Evolutionary conservation across 2,797 vertebrate species (phyloP).

Genomic region (Vireo griseus): DNA sequence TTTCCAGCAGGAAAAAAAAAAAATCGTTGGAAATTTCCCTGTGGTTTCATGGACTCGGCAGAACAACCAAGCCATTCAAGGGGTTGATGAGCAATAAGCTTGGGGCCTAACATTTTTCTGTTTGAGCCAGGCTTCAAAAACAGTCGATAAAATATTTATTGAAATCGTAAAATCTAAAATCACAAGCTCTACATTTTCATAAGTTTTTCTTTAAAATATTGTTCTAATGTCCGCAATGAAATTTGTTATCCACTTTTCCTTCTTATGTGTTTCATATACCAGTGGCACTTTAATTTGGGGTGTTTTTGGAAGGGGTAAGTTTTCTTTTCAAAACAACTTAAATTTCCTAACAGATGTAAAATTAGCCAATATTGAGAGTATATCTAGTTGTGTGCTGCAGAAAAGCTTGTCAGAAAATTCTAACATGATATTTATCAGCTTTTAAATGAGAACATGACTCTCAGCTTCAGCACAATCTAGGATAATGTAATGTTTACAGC

Average conservation of each 20-base stretch:
- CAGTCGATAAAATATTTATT: not conserved
- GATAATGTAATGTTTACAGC: conserved; percentile 25
- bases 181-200: not conserved
- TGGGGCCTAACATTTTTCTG: not conserved
- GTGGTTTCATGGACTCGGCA: not conserved
- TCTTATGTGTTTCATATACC: not conserved
- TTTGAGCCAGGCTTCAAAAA: not conserved
- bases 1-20: not conserved
- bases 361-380: not conserved
- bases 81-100: not conserved
- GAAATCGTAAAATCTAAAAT: not conserved
- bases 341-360: conserved; percentile 36
- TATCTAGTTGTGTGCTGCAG: not conserved
- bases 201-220: not conserved
- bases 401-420: conserved; percentile 8
- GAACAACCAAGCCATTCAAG: not conserved
- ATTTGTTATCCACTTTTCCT: not conserved
- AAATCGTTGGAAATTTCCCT: not conserved
- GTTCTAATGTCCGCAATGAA: not conserved
- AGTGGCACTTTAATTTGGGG: not conserved
- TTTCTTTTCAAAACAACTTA: conserved; percentile 17
- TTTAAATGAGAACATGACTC: not conserved
- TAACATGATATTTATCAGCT: not conserved
- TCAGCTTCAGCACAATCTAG: not conserved
- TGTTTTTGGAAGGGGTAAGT: not conserved